phyloP scores from a whole-genome alignment of 2,888 invertebrate species.

The Orgyia antiqua region DNA sequence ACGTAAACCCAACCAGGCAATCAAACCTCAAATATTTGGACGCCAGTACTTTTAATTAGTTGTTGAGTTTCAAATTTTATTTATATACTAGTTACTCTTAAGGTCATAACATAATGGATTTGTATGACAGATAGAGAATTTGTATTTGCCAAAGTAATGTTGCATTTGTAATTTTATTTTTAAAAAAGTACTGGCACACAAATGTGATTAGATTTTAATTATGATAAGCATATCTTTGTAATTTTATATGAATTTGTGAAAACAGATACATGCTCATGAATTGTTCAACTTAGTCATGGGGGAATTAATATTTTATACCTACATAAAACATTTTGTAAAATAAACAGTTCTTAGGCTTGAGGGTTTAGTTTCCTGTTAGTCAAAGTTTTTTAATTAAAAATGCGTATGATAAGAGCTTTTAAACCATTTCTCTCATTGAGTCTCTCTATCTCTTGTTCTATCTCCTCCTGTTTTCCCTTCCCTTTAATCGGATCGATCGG shows the following conservation, averaged over 20 bases:
- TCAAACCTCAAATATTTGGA: too few species aligned
- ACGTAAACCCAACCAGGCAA: too few species aligned
- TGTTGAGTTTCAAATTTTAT: conserved; percentile 44
- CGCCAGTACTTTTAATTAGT: conserved; percentile 48
- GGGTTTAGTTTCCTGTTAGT: too few species aligned
- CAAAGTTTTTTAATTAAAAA: too few species aligned
- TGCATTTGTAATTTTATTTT: conserved; percentile 61
- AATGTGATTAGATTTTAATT: conserved; percentile 42
- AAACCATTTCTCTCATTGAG: too few species aligned
- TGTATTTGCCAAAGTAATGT: conserved; percentile 63
- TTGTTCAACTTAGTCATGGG: conserved; percentile 6
- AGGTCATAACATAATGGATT: too few species aligned
- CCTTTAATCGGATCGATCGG: too few species aligned
- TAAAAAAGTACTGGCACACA: conserved; percentile 51
- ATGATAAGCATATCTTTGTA: conserved; percentile 54
- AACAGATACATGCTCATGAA: conserved; percentile 60
- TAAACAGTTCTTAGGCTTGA: too few species aligned
- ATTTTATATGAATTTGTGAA: conserved; percentile 39
- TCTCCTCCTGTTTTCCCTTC: too few species aligned
- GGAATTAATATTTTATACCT: too few species aligned
- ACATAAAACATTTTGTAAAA: background rate
- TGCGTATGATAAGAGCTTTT: too few species aligned
- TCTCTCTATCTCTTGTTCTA: too few species aligned
- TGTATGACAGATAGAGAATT: conserved; percentile 19
- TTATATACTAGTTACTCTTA: conserved; percentile 45